These are phyloP conservation scores for Andrena trimmerana DNA, from an alignment of 2,888 invertebrate genomes.

Conservation along the genomic window DNA sequence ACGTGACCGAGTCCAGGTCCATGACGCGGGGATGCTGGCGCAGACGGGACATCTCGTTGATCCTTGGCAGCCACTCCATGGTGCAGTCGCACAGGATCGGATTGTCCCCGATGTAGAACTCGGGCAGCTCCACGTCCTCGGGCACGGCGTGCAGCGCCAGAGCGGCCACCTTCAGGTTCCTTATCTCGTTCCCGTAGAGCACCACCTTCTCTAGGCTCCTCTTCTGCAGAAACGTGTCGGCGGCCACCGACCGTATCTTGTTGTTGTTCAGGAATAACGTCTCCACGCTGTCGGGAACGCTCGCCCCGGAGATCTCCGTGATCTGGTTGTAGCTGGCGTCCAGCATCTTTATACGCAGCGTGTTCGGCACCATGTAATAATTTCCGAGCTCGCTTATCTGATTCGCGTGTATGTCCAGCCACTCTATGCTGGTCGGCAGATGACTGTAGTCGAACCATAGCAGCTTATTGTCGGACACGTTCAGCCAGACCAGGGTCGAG, in stretches of 20 bases:
- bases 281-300: constrained; percentile 91
- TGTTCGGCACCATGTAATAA: constrained; percentile 89
- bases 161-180: constrained; percentile 90
- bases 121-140: constrained; percentile 90
- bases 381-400: constrained; percentile 91
- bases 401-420: constrained; percentile 93
- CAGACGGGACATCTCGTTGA: constrained; percentile 91
- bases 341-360: constrained; percentile 90
- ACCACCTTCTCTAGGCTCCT: constrained; percentile 91
- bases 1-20: constrained; percentile 92
- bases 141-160: constrained; percentile 89
- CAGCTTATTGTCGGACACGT: constrained; percentile 92
- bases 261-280: constrained; percentile 91
- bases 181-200: constrained; percentile 91
- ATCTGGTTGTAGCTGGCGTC: constrained; percentile 92
- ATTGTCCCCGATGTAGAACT: constrained; percentile 93
- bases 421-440: constrained; percentile 91
- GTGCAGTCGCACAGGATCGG: constrained; percentile 94
- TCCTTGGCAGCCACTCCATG: constrained; percentile 94
- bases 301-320: constrained; percentile 89
- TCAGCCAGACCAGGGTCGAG: constrained; percentile 91
- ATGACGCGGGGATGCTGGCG: constrained; percentile 92
- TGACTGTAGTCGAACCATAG: constrained; percentile 93
- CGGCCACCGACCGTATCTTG: constrained; percentile 89
- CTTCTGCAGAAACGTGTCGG: constrained; percentile 90